A percentile compares a stretch with the other conserved stretches of the same genome.
Evolutionary conservation across 2,113 vertebrate species (phyloP).

Genomic region (Aegypius monachus): DNA sequence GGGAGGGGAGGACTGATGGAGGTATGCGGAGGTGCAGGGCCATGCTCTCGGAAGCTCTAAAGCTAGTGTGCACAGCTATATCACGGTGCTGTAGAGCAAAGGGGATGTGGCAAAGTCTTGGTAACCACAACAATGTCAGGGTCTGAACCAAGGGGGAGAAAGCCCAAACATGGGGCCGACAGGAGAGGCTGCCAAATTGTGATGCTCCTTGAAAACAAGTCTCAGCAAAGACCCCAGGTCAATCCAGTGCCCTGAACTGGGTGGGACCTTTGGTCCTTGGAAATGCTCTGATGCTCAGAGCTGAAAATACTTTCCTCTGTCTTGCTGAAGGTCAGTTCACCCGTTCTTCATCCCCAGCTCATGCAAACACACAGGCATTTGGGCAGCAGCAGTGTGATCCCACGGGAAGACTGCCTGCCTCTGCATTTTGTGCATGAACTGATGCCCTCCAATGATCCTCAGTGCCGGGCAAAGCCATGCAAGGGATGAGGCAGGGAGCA

Average conservation of each 20-base stretch:
- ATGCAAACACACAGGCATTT: neutral
- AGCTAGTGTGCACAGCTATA: neutral
- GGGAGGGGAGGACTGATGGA: neutral
- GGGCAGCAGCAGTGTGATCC: neutral
- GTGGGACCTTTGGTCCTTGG: neutral
- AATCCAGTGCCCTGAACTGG: fast-evolving
- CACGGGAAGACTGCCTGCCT: neutral
- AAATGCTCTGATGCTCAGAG: neutral
- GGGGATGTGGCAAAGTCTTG: neutral
- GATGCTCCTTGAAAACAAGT: neutral
- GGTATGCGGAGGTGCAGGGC: neutral
- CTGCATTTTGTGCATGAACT: neutral
- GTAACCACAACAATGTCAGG: neutral
- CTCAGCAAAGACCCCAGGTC: neutral
- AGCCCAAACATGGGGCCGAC: fast-evolving
- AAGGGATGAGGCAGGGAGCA: neutral
- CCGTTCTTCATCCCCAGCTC: fast-evolving
- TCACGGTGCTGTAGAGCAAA: neutral
- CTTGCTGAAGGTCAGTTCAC: neutral
- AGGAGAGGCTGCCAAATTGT: neutral
- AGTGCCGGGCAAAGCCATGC: neutral
- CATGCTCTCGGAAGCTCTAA: neutral
- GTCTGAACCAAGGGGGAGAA: neutral
- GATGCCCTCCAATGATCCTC: fast-evolving
- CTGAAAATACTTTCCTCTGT: neutral